Base-by-base conservation (phyloP, 2,888 invertebrate species). In the Automeris io region DNA sequence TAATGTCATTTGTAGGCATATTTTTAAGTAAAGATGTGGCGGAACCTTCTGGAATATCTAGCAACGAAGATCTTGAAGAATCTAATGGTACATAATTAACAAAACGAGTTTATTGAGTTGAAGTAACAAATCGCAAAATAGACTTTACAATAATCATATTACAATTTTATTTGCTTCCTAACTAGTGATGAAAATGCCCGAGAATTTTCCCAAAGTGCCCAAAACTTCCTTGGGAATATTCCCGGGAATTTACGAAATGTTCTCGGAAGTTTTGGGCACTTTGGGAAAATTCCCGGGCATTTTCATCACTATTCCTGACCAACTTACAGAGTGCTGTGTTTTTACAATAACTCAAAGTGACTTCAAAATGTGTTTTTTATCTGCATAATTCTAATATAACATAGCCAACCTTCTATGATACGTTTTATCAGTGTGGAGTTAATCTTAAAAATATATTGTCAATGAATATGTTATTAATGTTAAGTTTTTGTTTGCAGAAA, bases 401-500 rank as follows among this genome's bases (percentile, higher is more conserved):
- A 29, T 16, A 26, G 13, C 13, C n/a, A 8, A 16, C 5, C 8
- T 13, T 16, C 16, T 22, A 7, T 31, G 31, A 32, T 16, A 22
- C 37, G 6, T 31, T 32, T 37, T 23, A 31, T 32, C 9, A 22
- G 12, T 32, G 32, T 18, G 5, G 16, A 29, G 29, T 3, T 32
- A 32, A 31, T 22, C 32, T 32, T 22, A 32, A 8, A 18, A 21
- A 13, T 21, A 16, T 3, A 8, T n/a, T 23, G 5, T 19, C 6
- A 12, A 22, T 5, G 11, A 18, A 1, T 13, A 5, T 32, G 16
- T 11, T 13, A 8, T 22, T 32, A 37, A 18, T 32, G 9, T 5
- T 33, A 13, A 1, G 32, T 1, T 1, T 16, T 37, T 19, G 35
- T 12, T 44, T 47, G 1, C 69, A 87, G 87, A 86, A 37, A 69